Evolutionary conservation across 2,113 vertebrate genomes (phyloP), one percentile per base, ranked within the genome.

Genomic region (Copsychus sechellarum): DNA sequence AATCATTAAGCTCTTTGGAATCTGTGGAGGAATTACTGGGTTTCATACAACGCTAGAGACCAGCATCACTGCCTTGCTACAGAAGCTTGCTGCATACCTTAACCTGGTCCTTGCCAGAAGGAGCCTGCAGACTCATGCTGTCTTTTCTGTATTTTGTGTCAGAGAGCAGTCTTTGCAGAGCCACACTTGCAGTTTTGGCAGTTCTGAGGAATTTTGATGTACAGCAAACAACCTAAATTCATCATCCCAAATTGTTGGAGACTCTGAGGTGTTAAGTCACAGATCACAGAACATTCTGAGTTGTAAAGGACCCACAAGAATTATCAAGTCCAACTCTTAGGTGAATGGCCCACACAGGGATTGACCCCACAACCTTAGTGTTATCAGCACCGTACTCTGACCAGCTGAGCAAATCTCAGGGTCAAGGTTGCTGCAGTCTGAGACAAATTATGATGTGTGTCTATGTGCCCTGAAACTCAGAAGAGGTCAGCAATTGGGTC

Each of bases 261-360:
- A 10, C 18, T 86, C 14, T 25, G 25, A 72, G 58, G 31, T 0
- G 0, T 14, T 56, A 47, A 87, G 18, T 26, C 45, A 36, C 5
- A 50, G 26, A 33, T 50, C 26, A 67, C 36, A 36, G 33, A 45
- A 69, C 15, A 86, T 36, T 60, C 38, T 38, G 54, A 77, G 8
- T 8, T 60, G 26, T 9, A 69, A 77, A 38, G 28, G 26, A 60
- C 31, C 18, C 26, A 28, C 36, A 69, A 33, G 8, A 26, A 45
- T 53, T 33, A 53, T 23, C 33, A 60, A 45, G 5, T 28, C 36
- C 72, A 77, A 1, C 33, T 51, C 33, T 28, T 33, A 43, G 6
- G 6, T 12, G 36, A 51, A 43, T 23, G 26, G 22, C 33, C 22
- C 45, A 60, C 26, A 43, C 9, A 33, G 8, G 18, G 26, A 67